phyloP scores from a whole-genome alignment of 1,140 invertebrate genomes.

The Maniola jurtina region DNA sequence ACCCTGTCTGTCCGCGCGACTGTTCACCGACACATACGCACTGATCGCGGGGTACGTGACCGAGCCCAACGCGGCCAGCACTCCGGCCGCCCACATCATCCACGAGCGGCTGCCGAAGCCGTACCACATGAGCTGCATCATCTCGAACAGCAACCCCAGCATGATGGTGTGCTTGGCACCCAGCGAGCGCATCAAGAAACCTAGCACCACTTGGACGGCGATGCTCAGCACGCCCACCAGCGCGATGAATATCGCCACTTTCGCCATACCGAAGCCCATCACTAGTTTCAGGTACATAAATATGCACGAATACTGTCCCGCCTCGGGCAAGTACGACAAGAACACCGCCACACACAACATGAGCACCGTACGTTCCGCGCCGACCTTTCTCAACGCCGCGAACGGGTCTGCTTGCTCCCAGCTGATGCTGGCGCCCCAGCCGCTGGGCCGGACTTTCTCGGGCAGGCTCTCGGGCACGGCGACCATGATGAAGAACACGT shows the following conservation, averaged over 20 bases:
- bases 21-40: slow-evolving; percentile 98
- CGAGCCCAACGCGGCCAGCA: slow-evolving; percentile 95
- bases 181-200: slow-evolving; percentile 90
- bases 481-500: slow-evolving; percentile 98
- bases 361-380: slow-evolving; percentile 96
- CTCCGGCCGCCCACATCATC: slow-evolving; percentile 99
- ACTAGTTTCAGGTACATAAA: slow-evolving; percentile 99
- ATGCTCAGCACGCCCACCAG: slow-evolving; percentile 98
- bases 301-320: slow-evolving; percentile 99
- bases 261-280: slow-evolving; percentile 96
- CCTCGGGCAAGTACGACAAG: slow-evolving; percentile 98
- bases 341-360: slow-evolving; percentile 98
- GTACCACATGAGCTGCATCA: slow-evolving; percentile 98
- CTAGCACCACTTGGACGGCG: slow-evolving; percentile 94
- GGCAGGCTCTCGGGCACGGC: slow-evolving; percentile 98
- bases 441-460: slow-evolving; percentile 91
- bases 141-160: slow-evolving; percentile 96
- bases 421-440: slow-evolving; percentile 90
- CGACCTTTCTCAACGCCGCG: slow-evolving; percentile 94
- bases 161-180: slow-evolving; percentile 99
- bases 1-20: slow-evolving; percentile 97
- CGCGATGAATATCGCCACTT: slow-evolving; percentile 98
- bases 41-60: slow-evolving; percentile 99
- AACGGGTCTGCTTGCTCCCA: slow-evolving; percentile 99
- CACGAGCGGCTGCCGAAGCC: slow-evolving; percentile 87